phyloP scores from a whole-genome alignment of 2,888 invertebrate species.

The Agonopterix alstromeriana region DNA sequence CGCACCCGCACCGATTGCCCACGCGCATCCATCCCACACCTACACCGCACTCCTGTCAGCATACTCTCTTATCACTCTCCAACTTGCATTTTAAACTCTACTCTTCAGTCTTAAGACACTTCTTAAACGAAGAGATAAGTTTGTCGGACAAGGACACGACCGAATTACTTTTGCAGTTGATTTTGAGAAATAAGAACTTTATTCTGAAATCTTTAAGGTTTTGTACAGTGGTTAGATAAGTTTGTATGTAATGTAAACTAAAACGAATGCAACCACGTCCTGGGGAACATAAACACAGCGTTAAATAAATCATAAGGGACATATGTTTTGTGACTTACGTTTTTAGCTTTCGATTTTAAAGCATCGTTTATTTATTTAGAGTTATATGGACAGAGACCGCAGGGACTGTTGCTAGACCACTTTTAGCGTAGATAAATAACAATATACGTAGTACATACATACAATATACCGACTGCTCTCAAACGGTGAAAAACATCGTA shows the following conservation, averaged over 20 bases:
- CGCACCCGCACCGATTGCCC: conserved; percentile 38
- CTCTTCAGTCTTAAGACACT: no score
- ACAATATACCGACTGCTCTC: no score
- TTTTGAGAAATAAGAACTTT: background rate
- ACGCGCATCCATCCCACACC: conserved; percentile 50
- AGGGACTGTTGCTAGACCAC: background rate
- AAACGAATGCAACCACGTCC: conserved; percentile 47
- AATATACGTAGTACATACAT: no score
- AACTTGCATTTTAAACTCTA: no score
- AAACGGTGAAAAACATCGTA: no score
- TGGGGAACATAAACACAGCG: conserved; percentile 60
- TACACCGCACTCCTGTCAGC: conserved; percentile 27
- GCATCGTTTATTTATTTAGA: conserved; percentile 4
- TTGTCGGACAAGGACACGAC: conserved; percentile 12
- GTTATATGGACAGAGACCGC: background rate
- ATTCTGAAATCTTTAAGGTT: background rate
- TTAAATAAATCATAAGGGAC: conserved; percentile 63
- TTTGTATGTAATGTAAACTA: conserved; percentile 42
- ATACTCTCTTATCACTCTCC: no score
- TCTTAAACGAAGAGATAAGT: background rate
- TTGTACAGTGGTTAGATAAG: conserved; percentile 6
- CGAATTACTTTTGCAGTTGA: conserved; percentile 7
- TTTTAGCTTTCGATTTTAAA: conserved; percentile 35
- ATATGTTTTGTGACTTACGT: conserved; percentile 53
- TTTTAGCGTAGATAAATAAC: background rate